These are phyloP conservation scores for Excalfactoria chinensis DNA, from an alignment of 2,113 vertebrate genomes.

Conservation along the genomic window DNA sequence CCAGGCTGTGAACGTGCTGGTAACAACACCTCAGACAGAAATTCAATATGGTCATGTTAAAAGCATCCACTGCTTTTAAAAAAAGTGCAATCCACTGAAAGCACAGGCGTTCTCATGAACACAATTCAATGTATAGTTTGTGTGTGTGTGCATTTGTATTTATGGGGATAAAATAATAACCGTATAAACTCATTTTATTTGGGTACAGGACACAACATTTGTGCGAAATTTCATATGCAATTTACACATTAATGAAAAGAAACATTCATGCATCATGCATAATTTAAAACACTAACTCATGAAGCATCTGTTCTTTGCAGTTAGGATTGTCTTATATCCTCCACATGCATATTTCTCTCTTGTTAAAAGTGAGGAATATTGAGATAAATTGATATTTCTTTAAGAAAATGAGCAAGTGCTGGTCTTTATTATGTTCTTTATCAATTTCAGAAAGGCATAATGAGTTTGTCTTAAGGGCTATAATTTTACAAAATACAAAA, in stretches of 20 bases:
- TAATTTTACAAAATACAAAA: conserved; percentile 33
- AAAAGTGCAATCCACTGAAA: not conserved
- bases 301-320: conserved; percentile 46
- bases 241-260: conserved; percentile 50
- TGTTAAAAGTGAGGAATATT: conserved; percentile 20
- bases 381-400: conserved; percentile 48
- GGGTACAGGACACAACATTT: not conserved
- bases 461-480: conserved; percentile 20
- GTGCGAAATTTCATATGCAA: conserved; percentile 23
- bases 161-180: not conserved
- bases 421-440: conserved; percentile 47
- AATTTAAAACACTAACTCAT: conserved; percentile 58
- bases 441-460: conserved; percentile 32
- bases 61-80: not conserved
- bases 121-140: not conserved
- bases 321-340: conserved; percentile 28
- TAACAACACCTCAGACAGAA: not conserved
- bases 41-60: not conserved
- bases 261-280: conserved; percentile 33
- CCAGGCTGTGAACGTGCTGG: not conserved
- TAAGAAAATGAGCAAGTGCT: conserved; percentile 45
- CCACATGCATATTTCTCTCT: conserved; percentile 1
- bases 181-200: conserved; percentile 25
- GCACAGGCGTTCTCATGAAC: not conserved
- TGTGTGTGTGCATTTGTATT: not conserved